These are phyloP conservation scores for Amphiprion ocellaris DNA, from an alignment of 2,113 vertebrate species.

Conservation along the genomic window DNA sequence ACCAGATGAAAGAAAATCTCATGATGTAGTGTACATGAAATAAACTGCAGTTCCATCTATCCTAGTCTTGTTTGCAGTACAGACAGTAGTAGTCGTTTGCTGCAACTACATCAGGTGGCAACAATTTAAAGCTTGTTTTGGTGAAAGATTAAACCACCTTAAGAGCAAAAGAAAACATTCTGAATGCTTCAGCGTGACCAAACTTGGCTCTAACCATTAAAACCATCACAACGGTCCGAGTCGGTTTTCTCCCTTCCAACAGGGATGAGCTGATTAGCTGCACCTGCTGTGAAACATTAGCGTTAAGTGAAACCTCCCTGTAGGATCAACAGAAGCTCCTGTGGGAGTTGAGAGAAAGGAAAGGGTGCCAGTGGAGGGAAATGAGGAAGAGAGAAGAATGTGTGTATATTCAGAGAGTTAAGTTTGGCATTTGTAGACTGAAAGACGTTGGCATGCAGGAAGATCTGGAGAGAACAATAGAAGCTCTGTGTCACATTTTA, in stretches of 20 bases:
- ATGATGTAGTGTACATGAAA: no score
- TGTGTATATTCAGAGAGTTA: not conserved
- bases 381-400: not conserved
- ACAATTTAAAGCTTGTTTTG: no score
- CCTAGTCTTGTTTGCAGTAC: no score
- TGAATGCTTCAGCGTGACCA: not conserved
- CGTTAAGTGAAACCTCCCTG: slow-evolving; percentile 10
- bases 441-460: no score
- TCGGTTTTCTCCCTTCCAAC: not conserved
- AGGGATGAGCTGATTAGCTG: slow-evolving; percentile 12
- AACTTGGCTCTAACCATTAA: not conserved
- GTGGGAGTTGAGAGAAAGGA: not conserved
- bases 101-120: no score
- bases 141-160: no score
- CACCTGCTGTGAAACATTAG: not conserved
- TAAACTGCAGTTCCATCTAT: no score
- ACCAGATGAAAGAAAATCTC: no score
- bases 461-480: no score
- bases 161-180: no score
- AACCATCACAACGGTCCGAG: not conserved
- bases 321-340: not conserved
- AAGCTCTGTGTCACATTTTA: no score
- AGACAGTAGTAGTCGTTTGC: no score
- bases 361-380: not conserved
- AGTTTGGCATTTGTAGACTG: not conserved